These are phyloP conservation scores for Sebastes nivosus DNA, from an alignment of 2,797 vertebrate genomes.

Conservation along the genomic window DNA sequence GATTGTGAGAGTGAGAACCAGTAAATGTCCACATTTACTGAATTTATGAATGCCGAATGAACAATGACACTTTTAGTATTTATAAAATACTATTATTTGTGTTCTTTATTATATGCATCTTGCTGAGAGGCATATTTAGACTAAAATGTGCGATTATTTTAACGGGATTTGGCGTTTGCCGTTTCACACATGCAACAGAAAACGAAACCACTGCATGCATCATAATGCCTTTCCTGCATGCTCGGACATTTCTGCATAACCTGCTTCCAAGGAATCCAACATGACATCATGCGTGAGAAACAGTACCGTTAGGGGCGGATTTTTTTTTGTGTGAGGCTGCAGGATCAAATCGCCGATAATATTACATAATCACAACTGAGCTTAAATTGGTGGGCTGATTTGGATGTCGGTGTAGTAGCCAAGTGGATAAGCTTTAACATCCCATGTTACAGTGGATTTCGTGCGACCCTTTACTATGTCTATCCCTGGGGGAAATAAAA, in stretches of 20 bases:
- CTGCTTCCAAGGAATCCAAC: slow-evolving; percentile 42
- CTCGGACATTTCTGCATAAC: slow-evolving; percentile 36
- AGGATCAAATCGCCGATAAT: slow-evolving; percentile 63
- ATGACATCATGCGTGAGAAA: slow-evolving; percentile 72
- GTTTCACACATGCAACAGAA: slow-evolving; percentile 18
- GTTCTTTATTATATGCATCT: accelerated
- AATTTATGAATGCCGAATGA: neutral
- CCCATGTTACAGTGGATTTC: slow-evolving; percentile 28
- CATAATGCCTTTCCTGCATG: slow-evolving; percentile 5
- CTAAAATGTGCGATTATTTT: neutral
- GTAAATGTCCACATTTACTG: neutral
- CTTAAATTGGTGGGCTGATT: slow-evolving; percentile 58
- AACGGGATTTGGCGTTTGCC: neutral
- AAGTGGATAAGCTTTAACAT: slow-evolving; percentile 37
- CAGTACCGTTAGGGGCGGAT: slow-evolving; percentile 13
- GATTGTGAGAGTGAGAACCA: neutral
- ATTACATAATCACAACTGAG: slow-evolving; percentile 69
- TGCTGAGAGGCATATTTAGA: neutral
- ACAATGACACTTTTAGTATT: accelerated
- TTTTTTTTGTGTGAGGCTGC: neutral
- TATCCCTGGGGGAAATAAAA: neutral
- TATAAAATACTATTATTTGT: accelerated
- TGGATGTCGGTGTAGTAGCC: slow-evolving; percentile 23
- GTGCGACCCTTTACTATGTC: neutral
- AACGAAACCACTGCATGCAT: neutral